Evolutionary conservation across 2,113 vertebrate species (phyloP), one percentile per base, ranked within the genome.

Genomic region (Gobius niger): DNA sequence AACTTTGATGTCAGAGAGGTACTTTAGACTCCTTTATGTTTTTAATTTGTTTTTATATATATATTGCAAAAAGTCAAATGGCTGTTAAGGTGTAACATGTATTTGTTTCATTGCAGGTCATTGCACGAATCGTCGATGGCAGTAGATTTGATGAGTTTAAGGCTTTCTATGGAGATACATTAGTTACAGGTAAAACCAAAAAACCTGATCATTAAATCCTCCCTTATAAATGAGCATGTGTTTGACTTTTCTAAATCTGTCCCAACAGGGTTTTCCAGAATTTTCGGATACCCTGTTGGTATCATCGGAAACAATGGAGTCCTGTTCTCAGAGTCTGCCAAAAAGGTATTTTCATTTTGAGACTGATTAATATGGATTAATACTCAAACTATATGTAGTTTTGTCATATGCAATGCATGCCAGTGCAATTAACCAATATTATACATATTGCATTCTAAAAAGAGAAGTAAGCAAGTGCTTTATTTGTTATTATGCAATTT

Each of bases 261-360:
- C 75, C 84, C 52, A 82, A 67, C 69, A 99, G 98, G 98, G 66
- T 99, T 98, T 84, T 93, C 97, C 67, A 94, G 97, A 85, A 95
- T 99, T 92, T 98, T 95, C 87, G 97, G 97, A 47, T 99, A 99
- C 71, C 98, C 96, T 6, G 87, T 99, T 41, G 98, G 97, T 86
- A 96, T 99, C 79, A 93, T 99, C 88, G 98, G 96, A 78, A 99
- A 99, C 90, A 99, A 99, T 61, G 98, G 98, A 63, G 97, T 99
- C 80, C 91, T 99, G 68, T 99, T 99, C 88, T 99, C 97, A 76
- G 98, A 99, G 83, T 98, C 96, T 50, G 96, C 96, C 49, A 98
- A 98, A 90, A 99, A 99, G 93, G 96, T 93, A 93, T 19, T n/a
- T 18, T 24, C 2, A 10, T 57, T 56, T 59, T 63, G 6, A 19